A percentile compares a stretch with the other conserved stretches of the same genome.
phyloP scores from a whole-genome alignment of 2,797 vertebrate species.

The Chromis chromis region DNA sequence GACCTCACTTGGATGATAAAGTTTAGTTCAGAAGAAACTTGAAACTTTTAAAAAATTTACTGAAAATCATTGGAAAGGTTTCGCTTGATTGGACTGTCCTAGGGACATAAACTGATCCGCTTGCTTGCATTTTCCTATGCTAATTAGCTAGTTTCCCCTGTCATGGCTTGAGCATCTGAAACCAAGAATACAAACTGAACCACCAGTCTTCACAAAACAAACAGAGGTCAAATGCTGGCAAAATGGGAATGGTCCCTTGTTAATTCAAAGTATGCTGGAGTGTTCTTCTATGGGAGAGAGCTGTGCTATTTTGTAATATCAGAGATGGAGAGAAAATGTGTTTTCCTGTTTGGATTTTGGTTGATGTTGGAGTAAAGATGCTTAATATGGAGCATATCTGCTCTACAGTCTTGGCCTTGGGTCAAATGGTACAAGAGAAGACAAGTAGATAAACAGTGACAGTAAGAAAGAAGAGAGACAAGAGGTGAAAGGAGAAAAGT shows the following conservation, averaged over 20 bases:
- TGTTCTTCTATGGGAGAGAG: background rate
- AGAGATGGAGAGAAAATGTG: slow-evolving; percentile 4
- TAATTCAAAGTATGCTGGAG: background rate
- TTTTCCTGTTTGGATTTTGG: background rate
- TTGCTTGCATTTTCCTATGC: slow-evolving; percentile 5
- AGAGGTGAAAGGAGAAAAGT: slow-evolving; percentile 26
- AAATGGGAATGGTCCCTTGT: background rate
- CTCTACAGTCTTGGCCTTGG: too few relatives aligned
- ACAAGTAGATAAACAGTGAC: slow-evolving; percentile 15
- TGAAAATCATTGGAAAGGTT: background rate
- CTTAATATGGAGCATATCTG: background rate
- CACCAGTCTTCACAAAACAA: background rate
- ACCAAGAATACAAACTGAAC: background rate
- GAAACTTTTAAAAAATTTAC: too few relatives aligned
- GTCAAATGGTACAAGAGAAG: background rate
- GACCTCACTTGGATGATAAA: background rate
- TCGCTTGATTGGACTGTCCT: background rate
- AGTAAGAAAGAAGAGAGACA: slow-evolving; percentile 7
- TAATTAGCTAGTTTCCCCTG: slow-evolving; percentile 2
- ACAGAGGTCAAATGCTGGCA: background rate
- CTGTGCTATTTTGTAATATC: background rate
- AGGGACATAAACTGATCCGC: background rate
- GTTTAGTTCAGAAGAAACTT: background rate
- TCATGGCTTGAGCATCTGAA: slow-evolving; percentile 11
- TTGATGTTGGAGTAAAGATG: background rate